These are phyloP conservation scores for Hyppa rectilinea DNA, from an alignment of 2,888 invertebrate genomes.

Conservation along the genomic window DNA sequence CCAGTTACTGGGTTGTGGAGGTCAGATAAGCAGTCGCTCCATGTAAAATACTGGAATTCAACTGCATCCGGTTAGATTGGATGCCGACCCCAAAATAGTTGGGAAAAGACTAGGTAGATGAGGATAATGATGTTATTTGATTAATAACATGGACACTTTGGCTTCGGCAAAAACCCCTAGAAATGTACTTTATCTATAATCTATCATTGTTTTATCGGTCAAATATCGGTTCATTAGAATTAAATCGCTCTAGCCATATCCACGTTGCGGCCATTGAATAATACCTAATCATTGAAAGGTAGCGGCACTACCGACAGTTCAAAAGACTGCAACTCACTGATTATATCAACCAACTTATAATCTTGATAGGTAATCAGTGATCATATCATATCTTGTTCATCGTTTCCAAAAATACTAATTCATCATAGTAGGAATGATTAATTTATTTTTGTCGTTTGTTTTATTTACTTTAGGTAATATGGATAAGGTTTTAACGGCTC, in stretches of 20 bases:
- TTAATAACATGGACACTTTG: no score
- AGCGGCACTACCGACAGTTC: conserved; percentile 36
- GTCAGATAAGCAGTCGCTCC: no score
- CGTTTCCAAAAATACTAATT: conserved; percentile 30
- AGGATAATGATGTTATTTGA: no score
- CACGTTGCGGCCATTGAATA: conserved; percentile 1
- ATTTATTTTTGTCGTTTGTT: conserved; percentile 3
- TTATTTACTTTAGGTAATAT: neutral
- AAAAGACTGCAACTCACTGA: conserved; percentile 24
- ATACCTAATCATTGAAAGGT: conserved; percentile 28
- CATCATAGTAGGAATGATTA: conserved; percentile 19
- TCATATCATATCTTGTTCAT: conserved; percentile 35
- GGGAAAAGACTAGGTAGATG: no score
- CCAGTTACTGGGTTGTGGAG: no score
- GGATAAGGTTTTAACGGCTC: neutral
- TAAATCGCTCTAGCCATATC: neutral
- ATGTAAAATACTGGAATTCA: no score
- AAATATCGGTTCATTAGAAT: conserved; percentile 21
- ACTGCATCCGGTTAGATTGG: no score
- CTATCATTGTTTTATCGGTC: conserved; percentile 27
- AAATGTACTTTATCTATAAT: conserved; percentile 9
- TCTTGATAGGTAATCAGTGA: conserved; percentile 40
- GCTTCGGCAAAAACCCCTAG: no score
- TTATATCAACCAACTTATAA: conserved; percentile 17
- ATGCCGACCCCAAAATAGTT: no score